Evolutionary conservation across 2,113 vertebrate genomes (phyloP), one percentile per base, ranked within the genome.

Genomic region (Toxostoma redivivum): DNA sequence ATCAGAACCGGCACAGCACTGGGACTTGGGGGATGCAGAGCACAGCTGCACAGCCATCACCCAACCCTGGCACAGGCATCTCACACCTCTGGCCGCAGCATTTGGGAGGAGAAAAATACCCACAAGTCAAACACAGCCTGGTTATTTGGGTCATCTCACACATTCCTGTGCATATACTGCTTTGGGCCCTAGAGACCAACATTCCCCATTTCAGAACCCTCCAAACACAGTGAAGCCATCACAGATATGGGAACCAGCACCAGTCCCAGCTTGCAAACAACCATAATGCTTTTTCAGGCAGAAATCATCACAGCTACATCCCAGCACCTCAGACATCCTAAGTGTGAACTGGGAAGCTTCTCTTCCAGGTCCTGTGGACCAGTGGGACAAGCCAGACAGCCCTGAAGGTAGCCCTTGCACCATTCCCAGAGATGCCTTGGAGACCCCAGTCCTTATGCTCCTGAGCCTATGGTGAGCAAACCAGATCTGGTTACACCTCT

Each of bases 1-100:
- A 70, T 54, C 33, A 22, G 58, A 40, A 20, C 4, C 33, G 0
- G 0, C 2, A 7, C 0, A 1, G 72, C 0, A 0, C 48, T n/a
- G 72, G 69, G 73, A 35, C 50, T 16, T 23, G 28, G 42, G 42
- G 38, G 31, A 37, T 0, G 5, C 38, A 4, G 21, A 56, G 70
- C 54, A 10, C 2, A 2, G 62, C 71, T 22, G 4, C 33, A 28
- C n/a, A 28, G 27, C 24, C 54, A 11, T 17, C 73, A 25, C 62
- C 3, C 0, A 51, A 47, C 6, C 0, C 11, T 23, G 14, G 37
- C 11, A 50, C 21, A 37, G 53, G n/a, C 86, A 64, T 21, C 82
- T 67, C 67, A 12, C 71, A 60, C 44, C n/a, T 56, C 54, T 24
- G 30, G 17, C 42, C 81, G 78, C 48, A 50, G 64, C 50, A 14